phyloP scores from a whole-genome alignment of 2,113 vertebrate genomes.

The Orycteropus afer region DNA sequence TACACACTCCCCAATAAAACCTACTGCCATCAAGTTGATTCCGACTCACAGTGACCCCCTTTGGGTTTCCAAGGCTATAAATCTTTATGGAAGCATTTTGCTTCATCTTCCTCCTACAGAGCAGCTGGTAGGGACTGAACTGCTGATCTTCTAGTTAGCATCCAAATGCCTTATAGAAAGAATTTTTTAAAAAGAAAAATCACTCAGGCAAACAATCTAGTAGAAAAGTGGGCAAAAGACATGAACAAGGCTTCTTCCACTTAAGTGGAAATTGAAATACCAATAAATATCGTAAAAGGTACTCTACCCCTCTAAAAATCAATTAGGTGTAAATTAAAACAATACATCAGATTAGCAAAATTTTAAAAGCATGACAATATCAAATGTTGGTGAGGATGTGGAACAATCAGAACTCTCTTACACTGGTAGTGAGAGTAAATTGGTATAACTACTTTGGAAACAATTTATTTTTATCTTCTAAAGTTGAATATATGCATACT shows the following conservation, averaged over 20 bases:
- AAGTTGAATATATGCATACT: not conserved
- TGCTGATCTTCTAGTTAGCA: too few species aligned
- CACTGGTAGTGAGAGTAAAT: too few species aligned
- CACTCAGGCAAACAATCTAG: not conserved
- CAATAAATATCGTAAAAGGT: not conserved
- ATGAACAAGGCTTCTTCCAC: not conserved
- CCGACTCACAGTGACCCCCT: too few species aligned
- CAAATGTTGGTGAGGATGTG: not conserved
- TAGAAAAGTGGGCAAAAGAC: constrained; percentile 23
- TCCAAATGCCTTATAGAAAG: too few species aligned
- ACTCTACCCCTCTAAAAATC: not conserved
- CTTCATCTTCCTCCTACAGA: too few species aligned
- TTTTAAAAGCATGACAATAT: not conserved
- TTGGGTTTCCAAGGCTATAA: too few species aligned
- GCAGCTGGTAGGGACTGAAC: too few species aligned
- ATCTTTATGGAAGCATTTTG: too few species aligned
- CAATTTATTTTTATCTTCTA: not conserved
- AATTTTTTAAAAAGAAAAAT: constrained; percentile 16
- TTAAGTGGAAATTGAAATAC: constrained; percentile 33
- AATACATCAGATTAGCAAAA: not conserved
- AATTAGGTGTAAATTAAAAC: constrained; percentile 18
- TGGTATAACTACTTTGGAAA: not conserved
- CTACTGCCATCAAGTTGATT: too few species aligned
- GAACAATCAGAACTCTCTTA: not conserved
- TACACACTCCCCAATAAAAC: too few species aligned